Evolutionary conservation across 1,140 invertebrate species (phyloP).

Genomic region (Linepithema humile): DNA sequence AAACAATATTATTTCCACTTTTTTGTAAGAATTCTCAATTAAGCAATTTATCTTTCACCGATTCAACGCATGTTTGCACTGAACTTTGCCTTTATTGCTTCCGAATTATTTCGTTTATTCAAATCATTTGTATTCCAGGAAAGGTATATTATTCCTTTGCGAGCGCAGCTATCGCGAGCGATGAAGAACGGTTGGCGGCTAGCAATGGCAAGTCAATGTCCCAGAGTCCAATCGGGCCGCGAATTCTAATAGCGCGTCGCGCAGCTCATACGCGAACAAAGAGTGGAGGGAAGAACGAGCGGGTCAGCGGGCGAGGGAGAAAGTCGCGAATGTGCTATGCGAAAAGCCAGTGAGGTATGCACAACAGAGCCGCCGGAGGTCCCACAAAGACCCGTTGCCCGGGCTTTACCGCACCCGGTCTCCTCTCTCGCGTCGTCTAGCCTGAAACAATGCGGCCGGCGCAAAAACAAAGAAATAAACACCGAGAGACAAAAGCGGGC

Average conservation of each 20-base stretch:
- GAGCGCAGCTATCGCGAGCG: not conserved
- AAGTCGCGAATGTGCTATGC: constrained; percentile 5
- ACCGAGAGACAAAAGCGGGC: constrained; percentile 81
- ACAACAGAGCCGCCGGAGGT: constrained; percentile 61
- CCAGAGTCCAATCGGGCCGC: constrained; percentile 20
- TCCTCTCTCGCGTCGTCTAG: constrained; percentile 19
- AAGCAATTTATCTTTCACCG: no score
- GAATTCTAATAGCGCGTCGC: not conserved
- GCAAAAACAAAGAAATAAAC: constrained; percentile 83
- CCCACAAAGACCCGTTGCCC: constrained; percentile 54
- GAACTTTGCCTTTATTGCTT: no score
- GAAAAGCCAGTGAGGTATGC: constrained; percentile 32
- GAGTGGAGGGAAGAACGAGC: not conserved
- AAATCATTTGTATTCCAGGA: not conserved
- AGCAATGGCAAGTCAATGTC: constrained; percentile 5
- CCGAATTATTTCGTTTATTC: not conserved
- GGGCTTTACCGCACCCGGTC: constrained; percentile 27
- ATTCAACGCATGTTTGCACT: no score
- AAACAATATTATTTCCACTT: not conserved
- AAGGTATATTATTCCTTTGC: not conserved
- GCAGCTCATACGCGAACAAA: constrained; percentile 26
- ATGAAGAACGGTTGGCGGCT: not conserved
- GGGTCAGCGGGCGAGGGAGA: constrained; percentile 56
- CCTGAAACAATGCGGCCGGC: constrained; percentile 79
- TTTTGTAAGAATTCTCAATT: not conserved